phyloP scores from a whole-genome alignment of 2,113 vertebrate species.

The Notothenia rossii region DNA sequence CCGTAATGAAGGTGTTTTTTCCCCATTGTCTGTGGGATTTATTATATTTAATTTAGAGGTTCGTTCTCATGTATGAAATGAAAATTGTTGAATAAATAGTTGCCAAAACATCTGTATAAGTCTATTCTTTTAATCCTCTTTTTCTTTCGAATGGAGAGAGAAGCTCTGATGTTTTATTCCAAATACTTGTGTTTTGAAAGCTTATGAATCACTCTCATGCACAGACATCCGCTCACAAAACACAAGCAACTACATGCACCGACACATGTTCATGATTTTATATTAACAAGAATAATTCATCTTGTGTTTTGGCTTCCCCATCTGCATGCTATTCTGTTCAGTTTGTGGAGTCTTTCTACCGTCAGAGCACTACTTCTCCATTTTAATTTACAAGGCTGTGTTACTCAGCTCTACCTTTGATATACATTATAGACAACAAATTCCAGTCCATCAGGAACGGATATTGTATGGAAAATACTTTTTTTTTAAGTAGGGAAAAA shows the following conservation, averaged over 20 bases:
- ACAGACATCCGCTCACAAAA: constrained; percentile 15
- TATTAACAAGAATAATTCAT: constrained; percentile 56
- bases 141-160: constrained; percentile 9
- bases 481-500: not conserved
- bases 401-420: constrained; percentile 4
- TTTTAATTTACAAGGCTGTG: not conserved
- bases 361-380: not conserved
- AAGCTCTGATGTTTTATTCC: constrained; percentile 20
- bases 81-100: constrained; percentile 83
- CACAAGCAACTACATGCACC: constrained; percentile 36
- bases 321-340: constrained; percentile 18
- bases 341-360: constrained; percentile 21
- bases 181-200: constrained; percentile 17
- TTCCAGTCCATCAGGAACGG: not conserved
- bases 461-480: not conserved
- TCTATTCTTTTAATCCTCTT: constrained; percentile 41
- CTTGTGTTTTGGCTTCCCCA: constrained; percentile 17
- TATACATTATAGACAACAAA: not conserved
- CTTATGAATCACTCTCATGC: not conserved
- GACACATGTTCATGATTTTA: constrained; percentile 52
- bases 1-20: constrained; percentile 59
- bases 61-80: constrained; percentile 81
- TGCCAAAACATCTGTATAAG: constrained; percentile 70
- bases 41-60: constrained; percentile 78
- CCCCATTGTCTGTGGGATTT: constrained; percentile 72